Conservation (phyloP, 2,797 vertebrate species). For the Toxotes lorentzi region DNA sequence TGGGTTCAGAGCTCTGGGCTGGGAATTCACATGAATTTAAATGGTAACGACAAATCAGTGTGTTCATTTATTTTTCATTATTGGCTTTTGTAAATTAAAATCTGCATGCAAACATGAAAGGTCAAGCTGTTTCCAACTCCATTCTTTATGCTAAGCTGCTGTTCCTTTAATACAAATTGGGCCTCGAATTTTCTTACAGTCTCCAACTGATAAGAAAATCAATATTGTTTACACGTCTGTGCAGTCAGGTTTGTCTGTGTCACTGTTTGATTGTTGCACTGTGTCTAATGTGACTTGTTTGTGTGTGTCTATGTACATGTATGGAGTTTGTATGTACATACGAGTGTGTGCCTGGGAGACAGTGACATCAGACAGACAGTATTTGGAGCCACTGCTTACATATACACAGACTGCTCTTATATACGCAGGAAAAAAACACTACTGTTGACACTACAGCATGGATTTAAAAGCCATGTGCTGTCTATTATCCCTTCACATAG, state of each 20-base stretch:
- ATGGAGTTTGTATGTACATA: background rate
- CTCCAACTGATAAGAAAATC: background rate
- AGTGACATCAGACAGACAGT: background rate
- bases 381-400: constrained; percentile 22
- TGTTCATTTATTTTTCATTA: constrained; percentile 6
- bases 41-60: constrained; percentile 7
- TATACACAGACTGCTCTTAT: constrained; percentile 26
- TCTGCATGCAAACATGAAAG: background rate
- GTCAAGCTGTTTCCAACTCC: background rate
- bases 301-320: constrained; percentile 15
- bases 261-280: background rate
- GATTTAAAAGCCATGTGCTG: constrained; percentile 68
- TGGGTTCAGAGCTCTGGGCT: background rate
- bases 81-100: background rate
- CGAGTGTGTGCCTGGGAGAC: background rate
- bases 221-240: background rate
- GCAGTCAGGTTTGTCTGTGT: background rate
- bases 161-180: background rate
- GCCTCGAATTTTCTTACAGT: background rate
- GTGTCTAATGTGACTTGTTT: constrained; percentile 21
- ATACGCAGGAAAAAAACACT: constrained; percentile 19
- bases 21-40: constrained; percentile 24
- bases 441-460: constrained; percentile 66
- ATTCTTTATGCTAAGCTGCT: background rate
- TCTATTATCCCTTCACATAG: constrained; percentile 62